Evolutionary conservation across 2,797 vertebrate species (phyloP).

Genomic region (Gallinago nigripennis): DNA sequence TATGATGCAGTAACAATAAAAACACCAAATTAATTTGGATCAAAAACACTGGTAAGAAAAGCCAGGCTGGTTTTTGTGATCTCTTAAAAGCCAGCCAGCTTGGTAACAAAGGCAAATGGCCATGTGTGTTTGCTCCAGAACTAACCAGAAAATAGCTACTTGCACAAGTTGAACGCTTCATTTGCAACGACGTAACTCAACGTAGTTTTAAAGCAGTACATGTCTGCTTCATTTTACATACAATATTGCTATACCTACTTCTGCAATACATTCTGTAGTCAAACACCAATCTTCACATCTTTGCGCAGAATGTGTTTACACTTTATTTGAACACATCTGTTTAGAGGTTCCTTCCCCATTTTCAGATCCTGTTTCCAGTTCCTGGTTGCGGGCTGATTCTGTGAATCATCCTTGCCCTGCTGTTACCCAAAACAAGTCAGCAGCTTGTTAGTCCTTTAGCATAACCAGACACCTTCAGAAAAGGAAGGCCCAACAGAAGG

Average conservation of each 20-base stretch:
- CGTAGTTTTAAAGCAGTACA: neutral
- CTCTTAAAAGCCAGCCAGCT: neutral
- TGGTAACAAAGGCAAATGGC: neutral
- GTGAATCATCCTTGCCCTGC: neutral
- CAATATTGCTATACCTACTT: neutral
- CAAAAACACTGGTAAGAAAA: neutral
- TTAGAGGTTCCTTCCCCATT: conserved; percentile 32
- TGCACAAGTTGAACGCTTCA: neutral
- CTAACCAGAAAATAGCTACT: neutral
- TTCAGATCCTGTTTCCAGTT: conserved; percentile 59
- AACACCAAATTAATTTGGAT: neutral
- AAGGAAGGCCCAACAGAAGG: neutral
- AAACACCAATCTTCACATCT: neutral
- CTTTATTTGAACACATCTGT: neutral
- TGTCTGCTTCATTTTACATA: neutral
- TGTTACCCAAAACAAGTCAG: neutral
- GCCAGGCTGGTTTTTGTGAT: neutral
- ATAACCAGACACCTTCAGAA: neutral
- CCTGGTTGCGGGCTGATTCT: neutral
- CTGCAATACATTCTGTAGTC: neutral
- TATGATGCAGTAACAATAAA: neutral
- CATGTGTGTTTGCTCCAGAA: neutral
- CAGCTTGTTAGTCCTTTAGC: neutral
- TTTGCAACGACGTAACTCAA: neutral
- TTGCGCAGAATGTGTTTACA: neutral